Base-by-base conservation (phyloP, 2,888 invertebrate species). In the Lapara coniferarum region DNA sequence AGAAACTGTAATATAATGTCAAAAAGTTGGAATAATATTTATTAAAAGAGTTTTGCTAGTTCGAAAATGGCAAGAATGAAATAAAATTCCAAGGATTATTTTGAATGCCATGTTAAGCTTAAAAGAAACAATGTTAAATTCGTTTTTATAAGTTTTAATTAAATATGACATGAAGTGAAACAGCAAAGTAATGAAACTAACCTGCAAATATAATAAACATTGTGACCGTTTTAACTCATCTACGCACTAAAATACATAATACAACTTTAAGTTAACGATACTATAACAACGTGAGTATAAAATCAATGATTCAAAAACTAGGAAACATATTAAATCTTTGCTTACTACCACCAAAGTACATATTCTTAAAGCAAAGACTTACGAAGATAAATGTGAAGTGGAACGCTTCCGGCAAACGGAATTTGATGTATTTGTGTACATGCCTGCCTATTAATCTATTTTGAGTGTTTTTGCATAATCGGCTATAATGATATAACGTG, bases 291-390 rank as follows among this genome's bases (percentile, higher is more conserved):
- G 78, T 77, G 77, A 75, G 79, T 80, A 78, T 87, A 83, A 86
- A 87, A 71, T 76, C 70, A 74, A 76, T 87, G 84, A 86, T 89
- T 86, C 89, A 89, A 78, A 76, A 77, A 75, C 80, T 77, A 79
- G 83, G 83, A 83, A 86, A 81, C 72, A 73, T 73, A 69, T 68
- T 75, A 77, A 76, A 78, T 73, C 68, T 66, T 74, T 52, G 59
- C 63, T 69, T 19, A 52, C 30, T 53, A 44, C 49, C 59, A 63
- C 58, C 13, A 52, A 68, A 58, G 57, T 58, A 68, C 46, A 49
- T 58, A 58, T 51, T 68, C 49, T 56, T 49, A 68, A 67, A 67
- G 58, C 49, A 58, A 57, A 49, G 49, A 58, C 55, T 53, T 55
- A 55, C 44, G 53, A 55, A 67, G 53, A 63, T 63, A 63, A 63